Conservation (phyloP, 2,888 invertebrate genomes). For the Agrochola litura region DNA sequence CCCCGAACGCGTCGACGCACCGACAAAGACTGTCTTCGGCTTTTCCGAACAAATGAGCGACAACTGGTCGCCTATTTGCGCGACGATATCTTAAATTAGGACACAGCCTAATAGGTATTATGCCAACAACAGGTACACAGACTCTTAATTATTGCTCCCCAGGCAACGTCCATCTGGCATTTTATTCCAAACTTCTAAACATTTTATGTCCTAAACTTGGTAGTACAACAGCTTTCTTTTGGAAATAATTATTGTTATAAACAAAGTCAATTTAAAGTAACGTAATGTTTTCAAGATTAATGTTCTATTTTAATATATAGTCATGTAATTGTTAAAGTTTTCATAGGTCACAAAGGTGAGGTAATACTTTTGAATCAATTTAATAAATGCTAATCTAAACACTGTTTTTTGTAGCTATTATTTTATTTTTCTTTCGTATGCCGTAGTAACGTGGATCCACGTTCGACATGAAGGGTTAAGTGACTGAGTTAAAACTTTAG, state of each 20-base stretch:
- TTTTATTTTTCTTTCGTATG: no score
- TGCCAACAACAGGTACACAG: constrained; percentile 15
- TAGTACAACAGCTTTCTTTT: constrained; percentile 21
- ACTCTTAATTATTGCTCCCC: constrained; percentile 41
- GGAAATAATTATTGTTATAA: constrained; percentile 31
- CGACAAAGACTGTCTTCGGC: neutral
- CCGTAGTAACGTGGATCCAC: no score
- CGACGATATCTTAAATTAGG: neutral
- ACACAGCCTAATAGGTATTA: neutral
- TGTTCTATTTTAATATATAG: neutral
- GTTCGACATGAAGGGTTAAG: no score
- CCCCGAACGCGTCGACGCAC: neutral
- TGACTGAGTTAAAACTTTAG: no score
- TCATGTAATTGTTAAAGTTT: constrained; percentile 25
- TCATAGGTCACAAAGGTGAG: constrained; percentile 7
- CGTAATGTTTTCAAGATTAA: constrained; percentile 1
- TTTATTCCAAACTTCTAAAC: constrained; percentile 42
- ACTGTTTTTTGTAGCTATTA: neutral
- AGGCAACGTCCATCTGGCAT: constrained; percentile 19
- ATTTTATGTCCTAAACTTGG: constrained; percentile 38
- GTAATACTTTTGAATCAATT: neutral
- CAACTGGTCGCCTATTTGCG: neutral
- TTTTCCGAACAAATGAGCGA: neutral
- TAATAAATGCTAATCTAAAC: neutral
- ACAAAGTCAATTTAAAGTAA: constrained; percentile 27